Percentiles rank a stretch among this genome's conserved stretches.
Evolutionary conservation across 92 coral and sea anemone species (phyloP).

Genomic region (Paramuricea clavata): DNA sequence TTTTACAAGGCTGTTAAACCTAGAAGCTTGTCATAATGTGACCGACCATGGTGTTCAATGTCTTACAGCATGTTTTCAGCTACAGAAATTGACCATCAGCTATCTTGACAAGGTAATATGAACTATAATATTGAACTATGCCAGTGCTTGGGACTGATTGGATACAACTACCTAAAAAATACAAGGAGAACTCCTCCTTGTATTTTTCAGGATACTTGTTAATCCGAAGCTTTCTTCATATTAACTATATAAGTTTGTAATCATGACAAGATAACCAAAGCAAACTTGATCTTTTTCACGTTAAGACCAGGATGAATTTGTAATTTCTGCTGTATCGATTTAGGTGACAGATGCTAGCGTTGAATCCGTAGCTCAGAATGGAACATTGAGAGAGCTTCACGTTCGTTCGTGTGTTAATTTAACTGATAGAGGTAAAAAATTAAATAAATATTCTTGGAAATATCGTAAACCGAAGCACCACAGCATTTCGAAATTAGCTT

Average conservation of each 20-base stretch:
- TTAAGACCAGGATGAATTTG: too few relatives aligned
- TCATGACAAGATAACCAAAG: too few relatives aligned
- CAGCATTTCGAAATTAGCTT: background rate
- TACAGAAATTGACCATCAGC: slow-evolving; percentile 75
- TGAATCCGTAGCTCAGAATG: slow-evolving; percentile 13
- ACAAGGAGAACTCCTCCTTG: too few relatives aligned
- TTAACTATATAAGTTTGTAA: too few relatives aligned
- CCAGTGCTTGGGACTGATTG: too few relatives aligned
- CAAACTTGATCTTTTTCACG: too few relatives aligned
- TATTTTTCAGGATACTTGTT: too few relatives aligned
- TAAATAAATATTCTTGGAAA: background rate
- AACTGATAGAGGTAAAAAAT: slow-evolving; percentile 28
- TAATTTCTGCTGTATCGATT: background rate
- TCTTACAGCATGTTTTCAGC: slow-evolving; percentile 80
- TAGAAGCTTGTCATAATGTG: slow-evolving; percentile 82
- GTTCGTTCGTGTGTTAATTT: slow-evolving; percentile 36
- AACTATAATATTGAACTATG: too few relatives aligned
- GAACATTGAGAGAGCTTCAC: slow-evolving; percentile 6
- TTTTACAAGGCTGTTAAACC: slow-evolving; percentile 78
- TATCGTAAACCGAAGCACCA: background rate
- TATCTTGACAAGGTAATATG: slow-evolving; percentile 75
- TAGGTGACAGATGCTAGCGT: slow-evolving; percentile 27
- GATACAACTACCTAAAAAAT: too few relatives aligned
- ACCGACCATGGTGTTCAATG: slow-evolving; percentile 89
- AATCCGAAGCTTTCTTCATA: too few relatives aligned